phyloP scores from a whole-genome alignment of 2,888 invertebrate species.

The Phyto melanocephala region DNA sequence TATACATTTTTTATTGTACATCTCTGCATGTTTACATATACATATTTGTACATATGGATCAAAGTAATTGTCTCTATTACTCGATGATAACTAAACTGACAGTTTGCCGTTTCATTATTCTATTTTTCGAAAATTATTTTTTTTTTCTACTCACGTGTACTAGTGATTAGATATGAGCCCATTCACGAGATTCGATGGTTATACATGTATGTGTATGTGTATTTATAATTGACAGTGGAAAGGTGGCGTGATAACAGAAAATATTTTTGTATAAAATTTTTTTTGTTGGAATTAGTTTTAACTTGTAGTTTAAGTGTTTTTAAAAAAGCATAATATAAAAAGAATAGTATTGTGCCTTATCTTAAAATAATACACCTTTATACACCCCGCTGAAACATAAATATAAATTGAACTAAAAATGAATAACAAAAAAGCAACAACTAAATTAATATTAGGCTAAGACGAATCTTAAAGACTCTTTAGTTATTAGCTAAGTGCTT shows the following conservation, averaged over 20 bases:
- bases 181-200: constrained; percentile 1
- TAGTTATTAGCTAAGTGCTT: too few relatives aligned
- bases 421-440: too few relatives aligned
- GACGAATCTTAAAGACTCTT: too few relatives aligned
- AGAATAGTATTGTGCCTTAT: too few relatives aligned
- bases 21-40: too few relatives aligned
- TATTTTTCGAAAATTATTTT: constrained; percentile 5
- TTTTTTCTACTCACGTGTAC: constrained; percentile 20
- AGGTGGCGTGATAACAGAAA: not conserved
- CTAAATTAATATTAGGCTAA: too few relatives aligned
- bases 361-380: too few relatives aligned
- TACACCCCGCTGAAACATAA: too few relatives aligned
- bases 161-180: not conserved
- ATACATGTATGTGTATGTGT: too few relatives aligned
- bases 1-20: not conserved
- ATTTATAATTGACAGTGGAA: not conserved
- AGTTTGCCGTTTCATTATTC: constrained; percentile 10
- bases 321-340: too few relatives aligned
- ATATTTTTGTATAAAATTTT: not conserved
- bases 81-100: not conserved
- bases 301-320: too few relatives aligned
- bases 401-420: too few relatives aligned
- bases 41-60: not conserved
- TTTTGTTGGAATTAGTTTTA: not conserved
- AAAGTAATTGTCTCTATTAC: not conserved